Evolutionary conservation across 2,113 vertebrate genomes (phyloP), one percentile per base, ranked within the genome.

Genomic region (Oryzias javanicus): DNA sequence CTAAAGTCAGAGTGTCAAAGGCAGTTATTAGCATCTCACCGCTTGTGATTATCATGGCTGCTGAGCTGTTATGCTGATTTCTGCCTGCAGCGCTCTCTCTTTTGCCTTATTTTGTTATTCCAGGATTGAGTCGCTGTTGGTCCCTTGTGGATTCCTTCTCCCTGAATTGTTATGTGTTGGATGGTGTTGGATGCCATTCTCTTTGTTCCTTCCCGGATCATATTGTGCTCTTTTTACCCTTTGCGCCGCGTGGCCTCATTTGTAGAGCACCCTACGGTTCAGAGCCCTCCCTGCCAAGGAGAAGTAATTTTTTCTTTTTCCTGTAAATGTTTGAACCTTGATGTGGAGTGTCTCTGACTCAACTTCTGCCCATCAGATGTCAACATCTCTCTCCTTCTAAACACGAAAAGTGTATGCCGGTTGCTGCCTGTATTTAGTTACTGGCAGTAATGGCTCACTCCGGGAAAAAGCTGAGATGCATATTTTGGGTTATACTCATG

Each of bases 341-440:
- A 67, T 60, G 46, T 56, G 41, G 44, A 65, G 46, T 54, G 52
- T 70, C 45, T 62, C 12, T 57, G 74, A 53, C 54, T 66, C 54
- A 46, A 54, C 50, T 64, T 67, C 49, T 62, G 73, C 20, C 41
- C 56, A 62, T 81, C 60, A 67, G 22, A 67, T 60, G 49, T 71
- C 57, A 70, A 53, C 61, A 60, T 60, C 42, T 16, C 42, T 64
- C 35, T 55, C n/a, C 6, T 8, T 52, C 17, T 17, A 29, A 46
- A 45, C 22, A 44, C 53, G 45, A 47, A 61, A 55, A 22, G 6
- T 25, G 57, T 65, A 42, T 24, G 17, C 18, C 40, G 66, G n/a
- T 58, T 24, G 13, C 25, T 71, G 50, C 10, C 40, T 67, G 41
- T 41, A 54, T 64, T 80, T 45, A 58, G 50, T 58, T 60, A 25